These are phyloP conservation scores for Microplitis mediator DNA, from an alignment of 1,140 invertebrate species.

Conservation along the genomic window DNA sequence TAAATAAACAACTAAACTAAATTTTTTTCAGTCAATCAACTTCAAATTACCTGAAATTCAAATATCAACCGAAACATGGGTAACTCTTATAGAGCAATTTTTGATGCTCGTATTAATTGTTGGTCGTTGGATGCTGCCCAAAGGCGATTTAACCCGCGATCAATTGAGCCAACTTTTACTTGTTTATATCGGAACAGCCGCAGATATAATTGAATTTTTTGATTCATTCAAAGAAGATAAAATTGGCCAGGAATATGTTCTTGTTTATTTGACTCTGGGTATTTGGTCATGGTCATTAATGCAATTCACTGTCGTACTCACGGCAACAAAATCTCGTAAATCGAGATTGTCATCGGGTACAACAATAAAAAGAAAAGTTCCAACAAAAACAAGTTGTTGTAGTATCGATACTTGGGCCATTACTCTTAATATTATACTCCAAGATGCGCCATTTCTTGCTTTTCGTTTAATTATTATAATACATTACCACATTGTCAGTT, in stretches of 20 bases:
- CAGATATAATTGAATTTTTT: slow-evolving; percentile 96
- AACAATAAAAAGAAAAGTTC: slow-evolving; percentile 54
- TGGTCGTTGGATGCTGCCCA: slow-evolving; percentile 86
- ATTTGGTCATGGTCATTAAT: slow-evolving; percentile 90
- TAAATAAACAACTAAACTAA: not conserved
- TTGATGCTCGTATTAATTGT: slow-evolving; percentile 87
- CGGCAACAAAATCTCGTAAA: slow-evolving; percentile 82
- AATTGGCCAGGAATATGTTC: slow-evolving; percentile 73
- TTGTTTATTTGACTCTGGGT: slow-evolving; percentile 77
- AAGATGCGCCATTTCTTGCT: slow-evolving; percentile 85
- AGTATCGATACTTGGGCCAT: slow-evolving; percentile 86
- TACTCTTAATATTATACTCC: slow-evolving; percentile 75
- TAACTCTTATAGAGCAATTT: slow-evolving; percentile 87
- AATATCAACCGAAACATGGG: slow-evolving; percentile 79
- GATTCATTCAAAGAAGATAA: slow-evolving; percentile 91
- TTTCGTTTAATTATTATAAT: slow-evolving; percentile 83
- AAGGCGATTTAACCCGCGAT: slow-evolving; percentile 87
- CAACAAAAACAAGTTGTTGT: slow-evolving; percentile 72
- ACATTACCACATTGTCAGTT: slow-evolving; percentile 85
- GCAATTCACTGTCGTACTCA: slow-evolving; percentile 89
- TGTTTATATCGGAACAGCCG: slow-evolving; percentile 85
- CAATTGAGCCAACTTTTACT: slow-evolving; percentile 90
- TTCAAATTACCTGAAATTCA: slow-evolving; percentile 68
- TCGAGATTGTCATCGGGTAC: slow-evolving; percentile 68
- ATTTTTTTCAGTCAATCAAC: slow-evolving; percentile 54